Percentiles rank a stretch among this genome's conserved stretches.
phyloP scores from a whole-genome alignment of 2,888 invertebrate genomes.

The Epistrophe eligans region DNA sequence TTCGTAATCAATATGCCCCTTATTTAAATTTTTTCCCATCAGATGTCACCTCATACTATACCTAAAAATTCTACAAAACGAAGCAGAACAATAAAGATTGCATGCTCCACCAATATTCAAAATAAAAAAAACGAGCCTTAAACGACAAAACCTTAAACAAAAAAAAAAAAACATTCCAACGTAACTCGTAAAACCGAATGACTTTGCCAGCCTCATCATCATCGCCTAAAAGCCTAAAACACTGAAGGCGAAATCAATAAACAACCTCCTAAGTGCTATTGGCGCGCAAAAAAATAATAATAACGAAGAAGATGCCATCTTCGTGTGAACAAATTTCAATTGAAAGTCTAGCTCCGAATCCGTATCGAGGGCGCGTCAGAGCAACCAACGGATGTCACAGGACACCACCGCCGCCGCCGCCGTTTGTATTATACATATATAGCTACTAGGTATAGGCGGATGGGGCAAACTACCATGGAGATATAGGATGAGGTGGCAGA shows the following conservation, averaged over 20 bases:
- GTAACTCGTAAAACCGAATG: conserved; percentile 22
- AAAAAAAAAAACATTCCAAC: background rate
- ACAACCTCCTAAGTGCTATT: conserved; percentile 50
- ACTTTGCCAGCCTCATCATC: conserved; percentile 18
- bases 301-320: conserved; percentile 34
- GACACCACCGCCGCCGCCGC: too few relatives aligned
- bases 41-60: conserved; percentile 18
- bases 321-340: conserved; percentile 62
- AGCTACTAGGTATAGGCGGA: conserved; percentile 2
- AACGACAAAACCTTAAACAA: background rate
- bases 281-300: conserved; percentile 22
- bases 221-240: conserved; percentile 12
- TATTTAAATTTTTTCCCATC: background rate
- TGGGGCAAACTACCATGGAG: conserved; percentile 10
- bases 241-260: conserved; percentile 38
- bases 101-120: background rate
- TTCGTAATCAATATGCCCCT: background rate
- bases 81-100: conserved; percentile 53
- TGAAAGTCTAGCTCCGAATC: conserved; percentile 46
- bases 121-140: background rate
- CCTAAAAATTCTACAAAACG: conserved; percentile 12
- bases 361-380: conserved; percentile 43
- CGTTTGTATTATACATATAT: background rate
- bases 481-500: background rate
- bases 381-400: conserved; percentile 38